Conservation (phyloP, 2,113 vertebrate genomes). For the Sturnira hondurensis region DNA sequence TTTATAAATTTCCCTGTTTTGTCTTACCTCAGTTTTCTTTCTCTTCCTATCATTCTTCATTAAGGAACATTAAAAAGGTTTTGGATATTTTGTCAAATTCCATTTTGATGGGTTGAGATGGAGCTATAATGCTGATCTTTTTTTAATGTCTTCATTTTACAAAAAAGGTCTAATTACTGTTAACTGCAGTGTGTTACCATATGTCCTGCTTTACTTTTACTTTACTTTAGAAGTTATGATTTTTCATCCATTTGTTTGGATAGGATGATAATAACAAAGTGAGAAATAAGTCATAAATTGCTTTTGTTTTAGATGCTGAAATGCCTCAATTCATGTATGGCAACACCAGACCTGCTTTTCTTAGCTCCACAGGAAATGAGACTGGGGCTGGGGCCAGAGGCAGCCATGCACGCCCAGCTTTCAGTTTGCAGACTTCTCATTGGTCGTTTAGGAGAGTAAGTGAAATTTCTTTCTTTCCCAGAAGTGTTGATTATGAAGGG, state of each 20-base stretch:
- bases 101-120: not conserved
- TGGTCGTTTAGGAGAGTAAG: constrained; percentile 13
- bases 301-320: not conserved
- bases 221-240: not conserved
- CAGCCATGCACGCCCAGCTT: not conserved
- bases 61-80: not conserved
- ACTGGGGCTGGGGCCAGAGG: not conserved
- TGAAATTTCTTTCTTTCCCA: constrained; percentile 12
- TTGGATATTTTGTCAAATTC: not conserved
- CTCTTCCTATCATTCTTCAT: not conserved
- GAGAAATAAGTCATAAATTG: not conserved
- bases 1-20: not conserved
- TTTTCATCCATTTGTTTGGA: not conserved
- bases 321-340: not conserved
- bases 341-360: not conserved
- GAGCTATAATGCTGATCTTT: not conserved
- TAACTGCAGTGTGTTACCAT: not conserved
- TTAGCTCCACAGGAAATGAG: constrained; percentile 48
- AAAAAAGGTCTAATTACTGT: not conserved
- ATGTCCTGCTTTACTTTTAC: not conserved
- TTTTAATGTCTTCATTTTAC: not conserved
- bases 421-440: not conserved
- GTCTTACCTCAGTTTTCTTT: not conserved
- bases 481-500: not conserved
- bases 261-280: not conserved